Base-by-base conservation (phyloP, 2,113 vertebrate species). In the Neolamprologus falcicula region DNA sequence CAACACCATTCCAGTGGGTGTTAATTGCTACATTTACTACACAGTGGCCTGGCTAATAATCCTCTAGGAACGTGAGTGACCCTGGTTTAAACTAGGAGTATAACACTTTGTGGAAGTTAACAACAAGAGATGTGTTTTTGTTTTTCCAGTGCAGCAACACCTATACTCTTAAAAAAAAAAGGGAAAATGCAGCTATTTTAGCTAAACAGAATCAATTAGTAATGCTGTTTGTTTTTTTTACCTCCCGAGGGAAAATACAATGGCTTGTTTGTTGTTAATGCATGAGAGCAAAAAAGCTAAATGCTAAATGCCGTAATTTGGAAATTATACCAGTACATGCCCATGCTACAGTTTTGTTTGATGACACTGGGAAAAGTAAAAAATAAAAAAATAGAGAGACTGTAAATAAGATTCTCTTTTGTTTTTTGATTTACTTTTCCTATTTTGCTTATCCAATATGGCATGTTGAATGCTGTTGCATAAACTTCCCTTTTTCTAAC, bases 11-110 rank as follows among this genome's bases (percentile, higher is more conserved):
- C 24, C 21, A 61, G 37, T n/a, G 59, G 84, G 93, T 40, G 94
- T 94, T 94, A 96, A 96, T 95, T 94, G 90, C 92, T 81, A 63
- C 94, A 88, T 91, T 91, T 88, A 92, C 94, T 92, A 80, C 90
- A 90, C 82, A 35, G 57, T 83, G 90, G 92, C 85, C 92, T 55
- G 57, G 89, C 90, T 92, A 93, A 92, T 93, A 95, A 92, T 83
- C 81, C 82, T n/a, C 90, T 84, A 91, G 88, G 81, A 90, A 92
- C 88, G 61, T 86, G 88, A 80, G 21, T 76, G 89, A 88, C 68
- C 84, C 86, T 12, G 50, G 84, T 45, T 83, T 82, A 89, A 88
- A 93, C 78, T 79, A 37, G 90, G 42, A 59, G 85, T 24, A 88
- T 90, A 94, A 91, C 26, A 7, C 83, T 76, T 78, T 93, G 91